phyloP scores from a whole-genome alignment of 2,888 invertebrate genomes.

The Stenodema calcarata region DNA sequence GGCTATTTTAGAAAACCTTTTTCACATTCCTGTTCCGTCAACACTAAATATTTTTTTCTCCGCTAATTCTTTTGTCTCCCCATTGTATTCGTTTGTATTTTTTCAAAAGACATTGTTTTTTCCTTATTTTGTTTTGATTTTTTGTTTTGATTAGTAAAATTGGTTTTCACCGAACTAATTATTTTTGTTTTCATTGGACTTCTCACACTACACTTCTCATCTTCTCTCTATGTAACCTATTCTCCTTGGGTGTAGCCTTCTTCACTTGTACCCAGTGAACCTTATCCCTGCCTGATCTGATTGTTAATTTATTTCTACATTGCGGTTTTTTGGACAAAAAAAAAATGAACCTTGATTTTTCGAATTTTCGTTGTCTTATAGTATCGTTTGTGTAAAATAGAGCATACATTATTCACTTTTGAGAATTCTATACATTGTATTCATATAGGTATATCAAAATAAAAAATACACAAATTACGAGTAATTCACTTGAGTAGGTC shows the following conservation, averaged over 20 bases:
- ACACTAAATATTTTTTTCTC: constrained; percentile 20
- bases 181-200: background rate
- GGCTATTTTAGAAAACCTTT: constrained; percentile 51
- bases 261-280: constrained; percentile 1
- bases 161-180: background rate
- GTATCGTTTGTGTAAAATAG: constrained; percentile 50
- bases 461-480: constrained; percentile 53
- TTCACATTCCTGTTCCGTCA: constrained; percentile 50
- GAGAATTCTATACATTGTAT: constrained; percentile 50
- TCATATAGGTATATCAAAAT: constrained; percentile 52
- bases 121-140: constrained; percentile 50
- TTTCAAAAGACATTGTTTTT: constrained; percentile 56
- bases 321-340: constrained; percentile 2
- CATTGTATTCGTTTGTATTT: constrained; percentile 19
- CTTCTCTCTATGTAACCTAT: constrained; percentile 1
- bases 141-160: constrained; percentile 37
- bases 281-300: background rate
- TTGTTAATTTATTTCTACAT: background rate
- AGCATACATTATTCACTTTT: constrained; percentile 53
- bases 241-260: constrained; percentile 35
- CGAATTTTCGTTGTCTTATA: background rate
- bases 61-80: constrained; percentile 12
- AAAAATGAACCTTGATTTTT: background rate
- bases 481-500: constrained; percentile 52
- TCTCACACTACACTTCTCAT: background rate